Conservation (phyloP, 1,140 invertebrate genomes). For the Drosophila nikananu region DNA sequence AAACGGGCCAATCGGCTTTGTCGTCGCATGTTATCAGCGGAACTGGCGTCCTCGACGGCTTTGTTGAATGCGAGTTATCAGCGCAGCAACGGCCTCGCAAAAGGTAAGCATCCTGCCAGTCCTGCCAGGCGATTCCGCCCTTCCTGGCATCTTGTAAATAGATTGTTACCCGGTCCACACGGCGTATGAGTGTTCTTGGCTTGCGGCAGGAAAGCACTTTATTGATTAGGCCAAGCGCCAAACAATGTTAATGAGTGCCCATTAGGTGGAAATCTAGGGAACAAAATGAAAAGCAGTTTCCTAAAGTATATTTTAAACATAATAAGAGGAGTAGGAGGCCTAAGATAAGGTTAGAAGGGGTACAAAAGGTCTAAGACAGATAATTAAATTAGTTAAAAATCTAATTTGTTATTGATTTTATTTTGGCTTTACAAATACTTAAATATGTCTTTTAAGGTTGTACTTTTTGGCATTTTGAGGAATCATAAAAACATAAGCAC, state of each 20-base stretch:
- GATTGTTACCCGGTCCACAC: neutral
- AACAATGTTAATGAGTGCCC: slow-evolving; percentile 20
- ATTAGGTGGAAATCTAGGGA: neutral
- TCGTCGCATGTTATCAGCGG: slow-evolving; percentile 76
- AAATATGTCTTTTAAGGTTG: neutral
- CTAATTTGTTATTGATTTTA: neutral
- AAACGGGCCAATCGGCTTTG: slow-evolving; percentile 65
- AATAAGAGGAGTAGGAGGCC: neutral
- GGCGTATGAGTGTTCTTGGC: slow-evolving; percentile 26
- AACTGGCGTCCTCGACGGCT: slow-evolving; percentile 71
- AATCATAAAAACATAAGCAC: neutral
- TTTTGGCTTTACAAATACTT: too few species aligned
- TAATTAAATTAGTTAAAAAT: neutral
- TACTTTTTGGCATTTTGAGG: neutral
- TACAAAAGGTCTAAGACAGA: neutral
- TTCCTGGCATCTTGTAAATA: neutral
- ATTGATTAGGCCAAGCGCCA: slow-evolving; percentile 19
- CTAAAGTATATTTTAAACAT: too few species aligned
- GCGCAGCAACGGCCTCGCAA: slow-evolving; percentile 73
- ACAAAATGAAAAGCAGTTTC: neutral
- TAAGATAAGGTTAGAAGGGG: neutral
- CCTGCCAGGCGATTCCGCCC: neutral
- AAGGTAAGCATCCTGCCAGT: slow-evolving; percentile 56
- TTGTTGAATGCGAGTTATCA: slow-evolving; percentile 81
- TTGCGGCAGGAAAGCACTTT: slow-evolving; percentile 3